Evolutionary conservation across 1,140 invertebrate genomes (phyloP).

Genomic region (Himalopsyche phryganea): DNA sequence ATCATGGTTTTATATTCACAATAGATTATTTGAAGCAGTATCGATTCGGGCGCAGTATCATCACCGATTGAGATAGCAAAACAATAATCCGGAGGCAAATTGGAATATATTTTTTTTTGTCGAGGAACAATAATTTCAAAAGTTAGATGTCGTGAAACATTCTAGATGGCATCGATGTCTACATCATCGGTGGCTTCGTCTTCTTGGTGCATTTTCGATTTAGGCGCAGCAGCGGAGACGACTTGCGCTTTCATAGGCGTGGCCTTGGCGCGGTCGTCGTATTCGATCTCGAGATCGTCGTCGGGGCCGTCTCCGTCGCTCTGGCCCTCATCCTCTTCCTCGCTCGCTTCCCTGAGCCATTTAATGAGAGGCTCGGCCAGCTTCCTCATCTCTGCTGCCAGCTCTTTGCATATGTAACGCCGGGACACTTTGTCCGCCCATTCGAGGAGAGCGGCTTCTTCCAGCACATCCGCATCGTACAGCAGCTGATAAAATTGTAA

Average conservation of each 20-base stretch:
- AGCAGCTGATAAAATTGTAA: constrained; percentile 69
- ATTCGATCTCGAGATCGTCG: constrained; percentile 79
- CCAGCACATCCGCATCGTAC: constrained; percentile 93
- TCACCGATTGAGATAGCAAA: too few species aligned
- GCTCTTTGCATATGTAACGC: constrained; percentile 89
- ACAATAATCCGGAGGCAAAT: too few species aligned
- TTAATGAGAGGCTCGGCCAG: constrained; percentile 91
- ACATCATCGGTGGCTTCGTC: constrained; percentile 76
- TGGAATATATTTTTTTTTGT: too few species aligned
- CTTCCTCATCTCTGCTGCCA: constrained; percentile 88
- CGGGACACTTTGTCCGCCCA: constrained; percentile 92
- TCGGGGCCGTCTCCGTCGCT: constrained; percentile 70
- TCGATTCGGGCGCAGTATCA: too few species aligned
- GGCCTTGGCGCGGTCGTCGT: constrained; percentile 78
- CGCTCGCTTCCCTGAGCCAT: constrained; percentile 96
- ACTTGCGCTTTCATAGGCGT: constrained; percentile 67
- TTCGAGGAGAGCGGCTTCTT: constrained; percentile 90
- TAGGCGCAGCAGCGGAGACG: constrained; percentile 44
- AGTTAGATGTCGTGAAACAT: too few species aligned
- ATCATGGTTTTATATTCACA: too few species aligned
- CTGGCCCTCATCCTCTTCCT: constrained; percentile 75
- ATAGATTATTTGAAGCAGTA: too few species aligned
- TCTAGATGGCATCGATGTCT: constrained; percentile 91
- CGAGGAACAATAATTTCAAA: too few species aligned
- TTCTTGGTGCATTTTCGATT: constrained; percentile 61